A percentile compares a stretch with the other conserved stretches of the same genome.
These are phyloP conservation scores for Drosophila watanabei DNA, from an alignment of 1,140 invertebrate genomes.

Conservation along the genomic window DNA sequence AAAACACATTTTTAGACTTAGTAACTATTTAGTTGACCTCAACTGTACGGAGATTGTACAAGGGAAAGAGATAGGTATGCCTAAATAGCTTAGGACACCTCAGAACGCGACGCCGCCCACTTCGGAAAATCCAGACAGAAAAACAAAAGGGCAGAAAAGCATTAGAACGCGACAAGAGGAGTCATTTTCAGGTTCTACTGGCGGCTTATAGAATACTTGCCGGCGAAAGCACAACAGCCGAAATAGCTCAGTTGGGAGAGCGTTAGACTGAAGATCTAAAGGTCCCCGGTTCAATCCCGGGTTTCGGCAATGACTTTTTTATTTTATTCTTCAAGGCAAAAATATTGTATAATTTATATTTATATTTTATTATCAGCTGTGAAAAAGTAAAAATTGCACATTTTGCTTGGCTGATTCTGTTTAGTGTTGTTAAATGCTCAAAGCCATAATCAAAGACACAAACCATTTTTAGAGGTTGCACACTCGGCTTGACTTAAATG, in stretches of 20 bases:
- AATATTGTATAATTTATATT: too few species aligned
- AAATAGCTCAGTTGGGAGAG: slow-evolving; percentile 7
- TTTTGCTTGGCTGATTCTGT: too few species aligned
- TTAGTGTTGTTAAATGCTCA: not conserved
- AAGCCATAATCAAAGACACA: too few species aligned
- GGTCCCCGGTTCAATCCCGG: too few species aligned
- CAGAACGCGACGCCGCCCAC: not conserved
- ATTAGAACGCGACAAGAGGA: not conserved
- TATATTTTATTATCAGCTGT: too few species aligned
- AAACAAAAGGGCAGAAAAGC: not conserved
- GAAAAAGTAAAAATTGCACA: too few species aligned
- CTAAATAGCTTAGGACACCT: not conserved
- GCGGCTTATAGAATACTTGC: slow-evolving; percentile 3
- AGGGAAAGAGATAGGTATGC: not conserved
- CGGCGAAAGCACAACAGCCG: not conserved
- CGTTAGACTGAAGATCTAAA: too few species aligned
- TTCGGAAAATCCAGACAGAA: not conserved
- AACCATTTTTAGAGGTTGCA: not conserved
- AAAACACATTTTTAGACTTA: not conserved
- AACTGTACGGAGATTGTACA: not conserved
- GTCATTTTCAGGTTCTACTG: not conserved
- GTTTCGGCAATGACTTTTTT: too few species aligned
- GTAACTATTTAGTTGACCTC: not conserved
- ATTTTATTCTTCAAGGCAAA: not conserved
- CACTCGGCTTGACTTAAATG: not conserved